Conservation (phyloP, 2,888 invertebrate genomes). For the Eulithis testata region DNA sequence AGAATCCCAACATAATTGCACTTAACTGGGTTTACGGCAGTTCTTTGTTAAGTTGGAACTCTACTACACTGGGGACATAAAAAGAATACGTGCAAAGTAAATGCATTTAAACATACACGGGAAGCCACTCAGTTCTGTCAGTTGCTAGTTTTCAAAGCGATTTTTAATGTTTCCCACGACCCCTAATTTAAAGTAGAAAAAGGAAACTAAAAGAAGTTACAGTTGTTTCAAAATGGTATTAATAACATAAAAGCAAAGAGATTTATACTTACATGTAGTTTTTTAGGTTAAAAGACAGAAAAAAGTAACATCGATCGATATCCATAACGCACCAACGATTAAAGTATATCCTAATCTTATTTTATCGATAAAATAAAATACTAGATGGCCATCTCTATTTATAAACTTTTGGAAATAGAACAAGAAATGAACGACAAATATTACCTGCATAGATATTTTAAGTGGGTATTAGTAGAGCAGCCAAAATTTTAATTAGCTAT, state of each 20-base stretch:
- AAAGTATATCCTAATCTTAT: no score
- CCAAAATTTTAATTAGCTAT: conserved; percentile 47
- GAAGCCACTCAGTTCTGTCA: conserved; percentile 34
- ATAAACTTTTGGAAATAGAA: conserved; percentile 8
- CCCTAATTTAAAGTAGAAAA: conserved; percentile 28
- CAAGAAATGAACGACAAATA: conserved; percentile 10
- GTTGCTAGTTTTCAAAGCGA: conserved; percentile 31
- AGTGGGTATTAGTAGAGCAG: conserved; percentile 39
- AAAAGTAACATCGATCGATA: no score
- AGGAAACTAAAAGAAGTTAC: conserved; percentile 20
- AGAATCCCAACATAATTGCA: neutral
- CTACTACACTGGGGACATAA: conserved; percentile 18
- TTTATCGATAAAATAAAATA: no score
- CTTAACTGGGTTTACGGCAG: conserved; percentile 20
- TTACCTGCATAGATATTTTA: conserved; percentile 38
- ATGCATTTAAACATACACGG: conserved; percentile 37
- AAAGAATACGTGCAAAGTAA: conserved; percentile 34
- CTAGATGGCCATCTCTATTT: neutral
- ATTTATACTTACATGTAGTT: no score
- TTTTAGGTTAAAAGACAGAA: no score
- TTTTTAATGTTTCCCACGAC: conserved; percentile 38
- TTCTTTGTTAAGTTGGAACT: conserved; percentile 22
- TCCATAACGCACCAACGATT: neutral
- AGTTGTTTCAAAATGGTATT: conserved; percentile 3
- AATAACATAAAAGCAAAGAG: no score